Evolutionary conservation across 2,797 vertebrate species (phyloP), one percentile per base, ranked within the genome.

Genomic region (Numenius phaeopus): DNA sequence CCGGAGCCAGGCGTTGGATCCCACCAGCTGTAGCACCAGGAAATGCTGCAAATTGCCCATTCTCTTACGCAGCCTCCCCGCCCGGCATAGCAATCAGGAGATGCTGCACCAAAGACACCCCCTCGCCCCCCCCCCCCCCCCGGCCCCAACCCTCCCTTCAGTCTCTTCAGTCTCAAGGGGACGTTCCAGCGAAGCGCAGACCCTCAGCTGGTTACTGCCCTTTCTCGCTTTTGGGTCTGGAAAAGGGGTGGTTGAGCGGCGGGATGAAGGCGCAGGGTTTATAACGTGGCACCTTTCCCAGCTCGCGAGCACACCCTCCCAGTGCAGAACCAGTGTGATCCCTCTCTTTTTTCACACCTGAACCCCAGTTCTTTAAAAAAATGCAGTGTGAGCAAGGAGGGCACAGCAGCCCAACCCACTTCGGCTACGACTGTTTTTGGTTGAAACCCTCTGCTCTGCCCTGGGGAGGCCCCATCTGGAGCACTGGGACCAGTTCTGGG

Each of bases 11-110:
- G 78, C 59, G 21, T 78, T 46, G 96, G 83, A 83, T 67, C 12
- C 6, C 84, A 34, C 21, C 97, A 96, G 96, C 96, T 96, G 97
- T 4, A 87, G 93, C 50, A 52, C 62, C 94, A 94, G 94, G 91
- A 97, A 96, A 90, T 11, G 88, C 90, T 78, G 91, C 90, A 89
- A 73, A 96, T 10, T 91, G 96, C 86, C 85, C 64, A 2, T 87
- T 93, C 88, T 92, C 90, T 55, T 14, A 5, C 13, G 5, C 66
- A 52, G 86, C 77, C 93, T 84, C 65, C 72, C 32, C 9, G 1
- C 20, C 69, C 89, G 26, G 93, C 91, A 90, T 44, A 44, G 47
- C 95, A 91, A 89, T 88, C 83, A 87, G 91, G 8, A 23, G 62
- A 37, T 30, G 83, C 85, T 2, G 22, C 19, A 72, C 78, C 61